Evolutionary conservation across 2,888 invertebrate genomes (phyloP), one percentile per base, ranked within the genome.

Genomic region (Athripsodes cinereus): DNA sequence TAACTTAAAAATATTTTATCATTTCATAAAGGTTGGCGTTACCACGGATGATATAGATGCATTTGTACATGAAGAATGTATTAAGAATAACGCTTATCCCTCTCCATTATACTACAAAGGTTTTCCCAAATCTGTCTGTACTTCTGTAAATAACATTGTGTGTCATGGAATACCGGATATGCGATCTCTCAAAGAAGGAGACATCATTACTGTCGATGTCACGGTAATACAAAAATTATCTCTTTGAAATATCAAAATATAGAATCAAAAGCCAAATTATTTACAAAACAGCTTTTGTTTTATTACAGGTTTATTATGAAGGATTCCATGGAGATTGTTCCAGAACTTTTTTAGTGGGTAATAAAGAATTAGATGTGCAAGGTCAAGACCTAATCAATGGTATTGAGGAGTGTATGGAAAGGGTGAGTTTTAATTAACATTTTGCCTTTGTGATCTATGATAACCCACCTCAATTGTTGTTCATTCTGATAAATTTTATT

Each of bases 311-410:
- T 1, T 96, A 78, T 71, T 80, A 81, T 19, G 83, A 91, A 71
- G 93, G 93, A 5, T 90, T 82, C 71, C 96, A 96, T 75, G 96
- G 96, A 2, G 96, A 96, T 71, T 92, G 94, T 68, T 93, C 94
- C 2, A 85, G 86, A 69, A 95, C 94, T 20, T 93, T 87, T 76
- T 68, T 85, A 47, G 82, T 96, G n/a, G 96, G 94, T 0, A 5
- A 13, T 13, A 13, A 13, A 40, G 73, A 88, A 65, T 91, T 92
- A 0, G 94, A 96, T 73, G 79, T 83, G 31, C 75, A 76, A 65
- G 94, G 90, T 0, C 72, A 74, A 63, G 76, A 82, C 62, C 78
- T 97, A 54, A 85, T 94, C 1, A 67, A 78, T 55, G 78, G 85
- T 1, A 88, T 93, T 0, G 81, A 86, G 69, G 76, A 83, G 62